A percentile compares a stretch with the other conserved stretches of the same genome.
These are phyloP conservation scores for Lasiommata megera DNA, from an alignment of 2,888 invertebrate genomes.

Conservation along the genomic window DNA sequence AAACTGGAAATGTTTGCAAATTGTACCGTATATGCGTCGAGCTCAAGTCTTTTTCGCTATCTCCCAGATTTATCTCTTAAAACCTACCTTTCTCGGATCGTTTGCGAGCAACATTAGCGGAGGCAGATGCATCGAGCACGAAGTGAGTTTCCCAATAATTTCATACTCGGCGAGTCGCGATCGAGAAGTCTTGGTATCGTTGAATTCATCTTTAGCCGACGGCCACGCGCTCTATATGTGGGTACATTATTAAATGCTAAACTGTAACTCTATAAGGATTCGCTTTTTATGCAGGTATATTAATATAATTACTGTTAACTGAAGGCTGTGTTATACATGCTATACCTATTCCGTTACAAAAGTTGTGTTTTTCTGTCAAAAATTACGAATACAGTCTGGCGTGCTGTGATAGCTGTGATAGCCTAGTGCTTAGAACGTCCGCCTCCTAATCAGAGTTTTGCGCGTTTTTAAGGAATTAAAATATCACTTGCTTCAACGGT, in stretches of 20 bases:
- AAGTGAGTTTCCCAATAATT: conserved; percentile 77
- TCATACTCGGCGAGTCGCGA: conserved; percentile 66
- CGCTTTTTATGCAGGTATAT: conserved; percentile 3
- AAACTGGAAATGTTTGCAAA: conserved; percentile 36
- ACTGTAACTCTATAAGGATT: conserved; percentile 57
- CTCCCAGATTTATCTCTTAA: conserved; percentile 67
- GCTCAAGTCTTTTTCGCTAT: conserved; percentile 48
- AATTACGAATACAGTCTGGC: too few relatives aligned
- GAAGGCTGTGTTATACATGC: too few relatives aligned
- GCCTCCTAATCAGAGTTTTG: too few relatives aligned
- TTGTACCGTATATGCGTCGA: conserved; percentile 49
- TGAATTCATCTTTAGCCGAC: conserved; percentile 65
- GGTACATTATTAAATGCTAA: conserved; percentile 74
- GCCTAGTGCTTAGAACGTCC: too few relatives aligned
- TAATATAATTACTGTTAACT: too few relatives aligned
- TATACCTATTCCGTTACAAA: too few relatives aligned
- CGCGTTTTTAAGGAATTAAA: too few relatives aligned
- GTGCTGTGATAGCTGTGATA: too few relatives aligned
- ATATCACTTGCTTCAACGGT: too few relatives aligned
- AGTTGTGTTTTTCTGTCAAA: too few relatives aligned
- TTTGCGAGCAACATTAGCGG: conserved; percentile 62
- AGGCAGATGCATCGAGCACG: conserved; percentile 75
- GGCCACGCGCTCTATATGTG: conserved; percentile 62
- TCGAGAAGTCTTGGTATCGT: conserved; percentile 59
- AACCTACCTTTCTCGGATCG: conserved; percentile 65